Evolutionary conservation across 2,113 vertebrate species (phyloP).

Genomic region (Lutjanus erythropterus): DNA sequence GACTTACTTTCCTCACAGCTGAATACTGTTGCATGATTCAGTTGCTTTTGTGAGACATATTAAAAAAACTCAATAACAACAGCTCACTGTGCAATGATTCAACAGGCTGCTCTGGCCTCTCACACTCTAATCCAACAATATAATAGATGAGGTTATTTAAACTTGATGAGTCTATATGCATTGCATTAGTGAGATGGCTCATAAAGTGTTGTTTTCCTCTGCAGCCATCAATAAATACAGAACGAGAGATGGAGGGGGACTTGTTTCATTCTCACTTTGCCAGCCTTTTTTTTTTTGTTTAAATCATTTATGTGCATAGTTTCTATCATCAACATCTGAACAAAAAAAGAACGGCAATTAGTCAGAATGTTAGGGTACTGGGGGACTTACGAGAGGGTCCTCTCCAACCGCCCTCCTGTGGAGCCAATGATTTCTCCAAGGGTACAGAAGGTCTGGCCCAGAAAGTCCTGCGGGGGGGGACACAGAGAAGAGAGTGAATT

Average conservation of each 20-base stretch:
- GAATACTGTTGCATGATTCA: neutral
- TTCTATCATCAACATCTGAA: constrained; percentile 20
- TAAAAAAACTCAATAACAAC: constrained; percentile 3
- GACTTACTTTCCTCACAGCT: neutral
- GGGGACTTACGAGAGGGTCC: constrained; percentile 84
- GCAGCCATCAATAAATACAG: constrained; percentile 46
- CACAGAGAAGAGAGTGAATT: constrained; percentile 18
- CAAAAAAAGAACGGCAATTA: constrained; percentile 7
- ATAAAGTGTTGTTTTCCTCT: constrained; percentile 33
- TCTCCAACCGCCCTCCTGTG: constrained; percentile 82
- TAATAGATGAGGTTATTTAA: constrained; percentile 57
- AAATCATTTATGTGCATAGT: constrained; percentile 51
- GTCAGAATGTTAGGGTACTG: neutral
- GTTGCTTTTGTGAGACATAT: constrained; percentile 10
- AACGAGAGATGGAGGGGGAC: constrained; percentile 29
- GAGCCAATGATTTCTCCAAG: constrained; percentile 88
- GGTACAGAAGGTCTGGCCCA: constrained; percentile 88
- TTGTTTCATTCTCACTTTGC: constrained; percentile 40
- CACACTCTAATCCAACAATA: constrained; percentile 28
- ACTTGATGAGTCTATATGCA: constrained; percentile 24
- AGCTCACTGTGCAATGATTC: constrained; percentile 23
- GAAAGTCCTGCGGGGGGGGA: constrained; percentile 79
- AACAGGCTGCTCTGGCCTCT: constrained; percentile 13
- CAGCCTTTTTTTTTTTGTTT: neutral
- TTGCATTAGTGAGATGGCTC: constrained; percentile 36